Evolutionary conservation across 1,140 invertebrate genomes (phyloP).

Genomic region (Eciton burchellii): DNA sequence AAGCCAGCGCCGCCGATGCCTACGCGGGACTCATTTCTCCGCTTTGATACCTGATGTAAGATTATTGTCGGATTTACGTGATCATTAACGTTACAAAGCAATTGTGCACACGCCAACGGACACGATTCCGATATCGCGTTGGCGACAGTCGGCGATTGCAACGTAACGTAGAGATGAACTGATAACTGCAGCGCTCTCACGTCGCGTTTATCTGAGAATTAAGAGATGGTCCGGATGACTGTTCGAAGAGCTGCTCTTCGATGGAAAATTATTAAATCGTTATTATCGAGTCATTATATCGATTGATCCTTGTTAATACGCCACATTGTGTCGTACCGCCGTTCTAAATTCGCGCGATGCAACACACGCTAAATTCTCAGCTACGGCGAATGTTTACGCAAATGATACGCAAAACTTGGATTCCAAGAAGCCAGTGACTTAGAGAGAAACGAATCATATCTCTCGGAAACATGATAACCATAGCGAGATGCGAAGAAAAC

Average conservation of each 20-base stretch:
- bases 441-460: constrained; percentile 52
- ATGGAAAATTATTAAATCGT: neutral
- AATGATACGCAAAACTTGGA: constrained; percentile 38
- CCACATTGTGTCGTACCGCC: neutral
- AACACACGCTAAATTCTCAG: neutral
- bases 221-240: too few species aligned
- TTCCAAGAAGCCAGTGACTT: constrained; percentile 51
- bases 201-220: too few species aligned
- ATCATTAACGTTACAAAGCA: neutral
- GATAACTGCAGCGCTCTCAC: too few species aligned
- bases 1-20: neutral
- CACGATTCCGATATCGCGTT: neutral
- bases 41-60: neutral
- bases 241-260: neutral
- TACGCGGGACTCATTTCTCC: neutral
- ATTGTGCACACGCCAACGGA: neutral
- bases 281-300: neutral
- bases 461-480: constrained; percentile 40
- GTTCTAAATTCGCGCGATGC: neutral
- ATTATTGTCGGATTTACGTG: constrained; percentile 1
- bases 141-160: neutral
- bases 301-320: neutral
- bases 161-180: neutral
- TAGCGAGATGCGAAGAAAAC: constrained; percentile 30
- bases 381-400: too few species aligned